A percentile compares a stretch with the other conserved stretches of the same genome.
Evolutionary conservation across 2,888 invertebrate genomes (phyloP).

Genomic region (Carpatolechia fugitivella): DNA sequence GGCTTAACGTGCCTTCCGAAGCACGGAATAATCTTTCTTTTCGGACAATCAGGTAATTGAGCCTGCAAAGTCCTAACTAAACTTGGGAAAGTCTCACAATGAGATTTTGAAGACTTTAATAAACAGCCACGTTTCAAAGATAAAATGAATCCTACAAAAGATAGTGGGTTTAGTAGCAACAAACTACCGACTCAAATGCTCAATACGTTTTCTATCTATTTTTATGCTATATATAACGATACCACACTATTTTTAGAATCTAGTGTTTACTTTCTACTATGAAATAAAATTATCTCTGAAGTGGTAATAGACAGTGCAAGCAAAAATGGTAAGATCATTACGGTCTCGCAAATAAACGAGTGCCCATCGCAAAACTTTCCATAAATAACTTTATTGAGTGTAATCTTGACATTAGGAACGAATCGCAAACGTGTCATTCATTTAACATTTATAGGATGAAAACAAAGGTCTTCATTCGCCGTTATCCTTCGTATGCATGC

Average conservation of each 20-base stretch:
- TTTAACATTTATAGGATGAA: not conserved
- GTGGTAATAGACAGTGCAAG: not conserved
- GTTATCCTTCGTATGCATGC: slow-evolving; percentile 23
- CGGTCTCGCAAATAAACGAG: not conserved
- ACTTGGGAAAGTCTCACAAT: too few species aligned
- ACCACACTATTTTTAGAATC: not conserved
- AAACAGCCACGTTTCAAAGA: too few species aligned
- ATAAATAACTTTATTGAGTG: not conserved
- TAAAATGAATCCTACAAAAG: too few species aligned
- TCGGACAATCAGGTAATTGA: too few species aligned
- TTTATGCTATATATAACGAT: not conserved
- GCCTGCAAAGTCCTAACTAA: too few species aligned
- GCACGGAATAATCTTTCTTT: too few species aligned
- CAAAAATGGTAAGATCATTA: not conserved
- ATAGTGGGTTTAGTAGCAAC: too few species aligned
- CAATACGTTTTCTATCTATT: not conserved
- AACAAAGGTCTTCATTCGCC: slow-evolving; percentile 14
- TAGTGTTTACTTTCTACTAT: not conserved
- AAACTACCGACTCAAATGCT: too few species aligned
- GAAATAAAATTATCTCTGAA: not conserved
- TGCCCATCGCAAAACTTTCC: not conserved
- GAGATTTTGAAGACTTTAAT: too few species aligned
- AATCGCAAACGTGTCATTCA: not conserved
- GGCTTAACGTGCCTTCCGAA: too few species aligned
- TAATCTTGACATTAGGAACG: not conserved